phyloP scores from a whole-genome alignment of 1,140 invertebrate genomes.

The Araneus ventricosus region DNA sequence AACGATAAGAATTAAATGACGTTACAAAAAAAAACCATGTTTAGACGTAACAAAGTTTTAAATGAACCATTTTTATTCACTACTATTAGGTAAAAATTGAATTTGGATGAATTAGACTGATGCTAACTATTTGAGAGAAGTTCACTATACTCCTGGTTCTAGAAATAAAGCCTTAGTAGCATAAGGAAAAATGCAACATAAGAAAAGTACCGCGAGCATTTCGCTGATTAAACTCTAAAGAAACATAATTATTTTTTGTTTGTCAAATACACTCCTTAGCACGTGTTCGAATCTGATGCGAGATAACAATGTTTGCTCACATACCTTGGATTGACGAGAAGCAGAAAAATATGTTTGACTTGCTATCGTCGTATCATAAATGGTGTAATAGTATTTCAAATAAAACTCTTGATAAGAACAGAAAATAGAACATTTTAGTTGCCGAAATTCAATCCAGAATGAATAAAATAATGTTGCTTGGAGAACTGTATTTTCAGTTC shows the following conservation, averaged over 20 bases:
- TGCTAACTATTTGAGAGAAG: too few species aligned
- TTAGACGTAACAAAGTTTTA: too few species aligned
- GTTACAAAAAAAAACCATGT: too few species aligned
- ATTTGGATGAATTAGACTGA: too few species aligned
- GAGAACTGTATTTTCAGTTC: neutral
- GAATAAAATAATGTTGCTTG: neutral
- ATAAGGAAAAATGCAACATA: neutral
- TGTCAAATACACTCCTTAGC: neutral
- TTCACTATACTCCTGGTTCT: too few species aligned
- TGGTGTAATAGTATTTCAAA: neutral
- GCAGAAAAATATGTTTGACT: neutral
- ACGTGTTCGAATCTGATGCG: neutral
- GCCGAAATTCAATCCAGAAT: neutral
- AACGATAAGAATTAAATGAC: too few species aligned
- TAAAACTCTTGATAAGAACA: neutral
- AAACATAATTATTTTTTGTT: neutral
- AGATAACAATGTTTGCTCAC: slow-evolving; percentile 13
- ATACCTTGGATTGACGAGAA: neutral
- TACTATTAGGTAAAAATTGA: too few species aligned
- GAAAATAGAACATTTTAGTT: neutral
- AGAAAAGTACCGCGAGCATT: neutral
- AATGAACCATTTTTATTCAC: too few species aligned
- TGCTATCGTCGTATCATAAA: neutral
- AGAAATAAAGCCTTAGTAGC: too few species aligned
- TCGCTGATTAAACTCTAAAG: neutral